Evolutionary conservation across 64 coral and sea anemone species (phyloP).

Genomic region (Anthopleura sola): DNA sequence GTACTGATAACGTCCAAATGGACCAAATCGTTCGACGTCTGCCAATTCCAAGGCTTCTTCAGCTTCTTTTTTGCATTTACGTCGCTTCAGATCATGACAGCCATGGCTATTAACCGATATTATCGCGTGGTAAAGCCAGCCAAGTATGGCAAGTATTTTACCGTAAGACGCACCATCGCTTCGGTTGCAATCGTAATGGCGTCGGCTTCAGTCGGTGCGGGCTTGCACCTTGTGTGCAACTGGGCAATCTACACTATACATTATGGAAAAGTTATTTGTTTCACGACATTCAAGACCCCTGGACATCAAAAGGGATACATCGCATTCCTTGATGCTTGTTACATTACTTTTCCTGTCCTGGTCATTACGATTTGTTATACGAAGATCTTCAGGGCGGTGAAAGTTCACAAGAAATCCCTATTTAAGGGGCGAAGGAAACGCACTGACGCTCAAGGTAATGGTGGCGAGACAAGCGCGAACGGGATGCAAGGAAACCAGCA

Average conservation of each 20-base stretch:
- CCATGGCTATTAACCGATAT: constrained; percentile 62
- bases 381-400: constrained; percentile 44
- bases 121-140: constrained; percentile 53
- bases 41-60: constrained; percentile 76
- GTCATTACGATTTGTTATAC: constrained; percentile 50
- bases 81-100: constrained; percentile 68
- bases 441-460: neutral
- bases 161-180: constrained; percentile 7
- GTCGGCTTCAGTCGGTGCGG: constrained; percentile 35
- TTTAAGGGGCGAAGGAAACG: neutral
- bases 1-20: constrained; percentile 39
- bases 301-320: constrained; percentile 41
- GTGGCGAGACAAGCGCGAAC: neutral
- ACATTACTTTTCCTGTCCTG: constrained; percentile 35
- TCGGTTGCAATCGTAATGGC: constrained; percentile 17
- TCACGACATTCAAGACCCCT: constrained; percentile 28
- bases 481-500: neutral
- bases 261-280: constrained; percentile 62
- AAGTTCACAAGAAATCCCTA: constrained; percentile 24
- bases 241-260: constrained; percentile 39
- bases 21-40: constrained; percentile 23
- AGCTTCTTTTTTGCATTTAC: constrained; percentile 43
- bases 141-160: constrained; percentile 40
- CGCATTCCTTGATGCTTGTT: constrained; percentile 32
- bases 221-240: constrained; percentile 4